Evolutionary conservation across 2,888 invertebrate species (phyloP).

Genomic region (Xanthorhoe designata): DNA sequence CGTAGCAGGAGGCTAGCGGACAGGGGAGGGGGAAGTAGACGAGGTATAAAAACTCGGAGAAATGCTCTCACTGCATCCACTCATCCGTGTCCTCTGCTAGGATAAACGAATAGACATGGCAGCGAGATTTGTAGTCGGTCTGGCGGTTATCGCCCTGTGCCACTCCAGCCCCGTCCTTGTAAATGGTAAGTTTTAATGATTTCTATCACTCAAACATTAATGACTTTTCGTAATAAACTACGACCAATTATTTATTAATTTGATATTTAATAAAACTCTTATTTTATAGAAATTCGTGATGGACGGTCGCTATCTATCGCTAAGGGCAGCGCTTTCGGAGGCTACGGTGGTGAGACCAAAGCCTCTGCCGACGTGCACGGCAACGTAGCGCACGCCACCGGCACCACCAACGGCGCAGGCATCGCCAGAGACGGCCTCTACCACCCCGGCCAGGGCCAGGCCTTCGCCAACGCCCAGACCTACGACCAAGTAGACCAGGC

Average conservation of each 20-base stretch:
- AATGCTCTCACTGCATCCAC: conserved; percentile 83
- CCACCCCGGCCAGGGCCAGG: conserved; percentile 63
- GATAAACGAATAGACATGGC: conserved; percentile 65
- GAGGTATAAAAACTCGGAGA: conserved; percentile 78
- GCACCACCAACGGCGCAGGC: conserved; percentile 50
- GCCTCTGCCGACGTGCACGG: conserved; percentile 64
- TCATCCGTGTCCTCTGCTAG: conserved; percentile 64
- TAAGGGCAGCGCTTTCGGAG: conserved; percentile 62
- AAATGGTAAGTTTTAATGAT: conserved; percentile 64
- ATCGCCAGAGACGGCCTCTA: conserved; percentile 53
- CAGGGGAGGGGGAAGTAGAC: conserved; percentile 53
- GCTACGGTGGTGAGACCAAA: conserved; percentile 52
- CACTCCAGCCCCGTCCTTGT: conserved; percentile 68
- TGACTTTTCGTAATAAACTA: neutral
- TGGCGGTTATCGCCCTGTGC: conserved; percentile 69
- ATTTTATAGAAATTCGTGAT: conserved; percentile 61
- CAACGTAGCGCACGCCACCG: conserved; percentile 57
- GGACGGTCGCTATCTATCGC: conserved; percentile 68
- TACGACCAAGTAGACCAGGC: conserved; percentile 48
- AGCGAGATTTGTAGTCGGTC: conserved; percentile 67
- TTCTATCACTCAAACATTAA: neutral
- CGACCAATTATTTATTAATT: neutral
- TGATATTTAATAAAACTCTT: conserved; percentile 4
- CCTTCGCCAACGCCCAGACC: conserved; percentile 58
- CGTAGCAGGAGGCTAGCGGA: conserved; percentile 48